Conservation (phyloP, 2,113 vertebrate genomes). For the Heterochromis multidens region DNA sequence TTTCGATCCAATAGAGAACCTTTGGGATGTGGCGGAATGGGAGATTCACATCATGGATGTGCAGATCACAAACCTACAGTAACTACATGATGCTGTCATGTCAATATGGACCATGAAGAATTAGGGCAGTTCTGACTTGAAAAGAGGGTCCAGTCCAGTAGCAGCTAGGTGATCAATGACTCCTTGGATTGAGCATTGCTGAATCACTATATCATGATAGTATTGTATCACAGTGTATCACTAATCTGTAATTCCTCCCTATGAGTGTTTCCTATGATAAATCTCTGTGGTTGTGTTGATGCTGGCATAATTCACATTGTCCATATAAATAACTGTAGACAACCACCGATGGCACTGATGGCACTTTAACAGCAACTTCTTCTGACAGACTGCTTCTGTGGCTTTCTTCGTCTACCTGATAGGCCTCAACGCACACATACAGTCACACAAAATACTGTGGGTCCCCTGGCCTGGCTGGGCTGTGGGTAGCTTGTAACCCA, state of each 20-base stretch:
- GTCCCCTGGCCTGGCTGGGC: slow-evolving; percentile 45
- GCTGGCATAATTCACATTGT: too few species aligned
- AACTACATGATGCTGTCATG: background rate
- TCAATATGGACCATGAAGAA: background rate
- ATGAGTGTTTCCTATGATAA: background rate
- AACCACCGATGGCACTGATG: background rate
- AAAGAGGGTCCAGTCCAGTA: background rate
- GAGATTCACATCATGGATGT: background rate
- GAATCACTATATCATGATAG: background rate
- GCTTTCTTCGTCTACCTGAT: slow-evolving; percentile 20
- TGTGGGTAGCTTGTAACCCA: slow-evolving; percentile 66
- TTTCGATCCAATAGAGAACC: background rate
- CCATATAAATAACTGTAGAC: background rate
- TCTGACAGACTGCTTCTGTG: slow-evolving; percentile 21
- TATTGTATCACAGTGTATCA: background rate
- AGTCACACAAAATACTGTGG: slow-evolving; percentile 7
- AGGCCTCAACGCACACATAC: slow-evolving; percentile 1
- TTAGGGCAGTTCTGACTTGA: background rate
- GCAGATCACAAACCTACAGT: background rate
- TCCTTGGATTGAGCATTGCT: background rate
- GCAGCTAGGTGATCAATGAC: background rate
- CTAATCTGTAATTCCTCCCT: background rate
- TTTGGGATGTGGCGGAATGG: background rate
- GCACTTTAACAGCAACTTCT: background rate
- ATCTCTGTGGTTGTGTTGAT: background rate